Evolutionary conservation across 2,888 invertebrate species (phyloP), one percentile per base, ranked within the genome.

Genomic region (Archips xylosteana): DNA sequence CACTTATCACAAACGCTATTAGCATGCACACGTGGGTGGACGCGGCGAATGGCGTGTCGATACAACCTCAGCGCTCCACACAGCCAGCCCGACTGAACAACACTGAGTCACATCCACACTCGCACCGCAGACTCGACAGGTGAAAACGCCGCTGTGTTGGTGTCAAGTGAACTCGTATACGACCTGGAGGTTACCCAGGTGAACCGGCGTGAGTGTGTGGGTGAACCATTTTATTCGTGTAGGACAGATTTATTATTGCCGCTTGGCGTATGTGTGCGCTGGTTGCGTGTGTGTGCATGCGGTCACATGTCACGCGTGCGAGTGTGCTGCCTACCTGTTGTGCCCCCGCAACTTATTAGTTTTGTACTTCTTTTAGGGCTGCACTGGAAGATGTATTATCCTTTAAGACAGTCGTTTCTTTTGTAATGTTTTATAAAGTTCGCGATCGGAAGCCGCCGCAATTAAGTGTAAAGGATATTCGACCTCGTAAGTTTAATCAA

Each of bases 221-320:
- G 93, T 93, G 92, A 78, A 92, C 91, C 83, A 92, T 91, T 92
- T 92, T 89, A 90, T 87, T 87, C 90, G 90, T 89, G 89, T 88
- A 87, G 85, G 84, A 85, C 89, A 87, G 91, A 92, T 93, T 92
- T 92, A 91, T 92, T 86, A 84, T 92, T 86, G 83, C 87, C 77
- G 72, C 63, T 51, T 23, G 32, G 65, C 62, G 68, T 85, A 87
- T 89, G 88, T 88, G 90, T 71, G 87, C 81, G 80, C 13, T 4
- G 8, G 15, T 23, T 51, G 79, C 77, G 78, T 39, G 83, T 85
- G 75, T 81, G 78, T 81, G 87, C 84, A 82, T 81, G 84, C 90
- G 91, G 92, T 92, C 92, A 92, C 92, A 92, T 92, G 92, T 92
- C 93, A 91, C 76, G 74, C 80, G 85, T 78, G 81, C 79, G 75